A percentile compares a stretch with the other conserved stretches of the same genome.
phyloP scores from a whole-genome alignment of 2,797 vertebrate species.

The Leuciscus waleckii region DNA sequence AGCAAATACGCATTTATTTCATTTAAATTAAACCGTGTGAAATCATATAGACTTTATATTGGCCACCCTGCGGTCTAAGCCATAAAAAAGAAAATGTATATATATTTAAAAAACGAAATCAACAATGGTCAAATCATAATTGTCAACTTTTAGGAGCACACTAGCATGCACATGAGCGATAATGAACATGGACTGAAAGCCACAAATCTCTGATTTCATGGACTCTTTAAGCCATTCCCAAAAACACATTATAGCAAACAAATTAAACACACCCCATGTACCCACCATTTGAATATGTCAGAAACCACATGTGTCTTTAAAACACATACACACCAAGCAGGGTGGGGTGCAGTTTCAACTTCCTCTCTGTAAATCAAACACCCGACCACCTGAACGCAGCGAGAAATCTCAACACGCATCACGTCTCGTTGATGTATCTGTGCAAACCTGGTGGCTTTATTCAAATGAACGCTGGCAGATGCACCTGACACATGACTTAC shows the following conservation, averaged over 20 bases:
- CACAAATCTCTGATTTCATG: not conserved
- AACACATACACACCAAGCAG: slow-evolving; percentile 3
- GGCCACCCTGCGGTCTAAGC: not conserved
- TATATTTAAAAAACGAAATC: no score
- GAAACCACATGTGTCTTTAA: not conserved
- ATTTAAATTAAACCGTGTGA: not conserved
- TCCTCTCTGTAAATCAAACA: slow-evolving; percentile 12
- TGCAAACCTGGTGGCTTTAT: slow-evolving; percentile 47
- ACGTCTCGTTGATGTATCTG: not conserved
- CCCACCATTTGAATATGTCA: slow-evolving; percentile 24
- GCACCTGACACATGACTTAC: slow-evolving; percentile 51
- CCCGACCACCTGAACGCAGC: not conserved
- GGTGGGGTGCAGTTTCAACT: not conserved
- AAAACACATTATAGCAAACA: slow-evolving; percentile 28
- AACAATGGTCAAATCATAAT: not conserved
- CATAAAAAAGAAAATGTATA: not conserved
- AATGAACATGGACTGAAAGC: not conserved
- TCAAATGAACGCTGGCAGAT: slow-evolving; percentile 23
- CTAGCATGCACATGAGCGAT: not conserved
- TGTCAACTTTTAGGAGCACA: not conserved
- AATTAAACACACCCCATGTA: slow-evolving; percentile 10
- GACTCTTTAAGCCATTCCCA: not conserved
- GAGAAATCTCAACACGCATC: not conserved
- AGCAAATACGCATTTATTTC: not conserved
- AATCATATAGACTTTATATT: not conserved